Conservation (phyloP, 2,113 vertebrate species). For the Tetraodon nigroviridis region DNA sequence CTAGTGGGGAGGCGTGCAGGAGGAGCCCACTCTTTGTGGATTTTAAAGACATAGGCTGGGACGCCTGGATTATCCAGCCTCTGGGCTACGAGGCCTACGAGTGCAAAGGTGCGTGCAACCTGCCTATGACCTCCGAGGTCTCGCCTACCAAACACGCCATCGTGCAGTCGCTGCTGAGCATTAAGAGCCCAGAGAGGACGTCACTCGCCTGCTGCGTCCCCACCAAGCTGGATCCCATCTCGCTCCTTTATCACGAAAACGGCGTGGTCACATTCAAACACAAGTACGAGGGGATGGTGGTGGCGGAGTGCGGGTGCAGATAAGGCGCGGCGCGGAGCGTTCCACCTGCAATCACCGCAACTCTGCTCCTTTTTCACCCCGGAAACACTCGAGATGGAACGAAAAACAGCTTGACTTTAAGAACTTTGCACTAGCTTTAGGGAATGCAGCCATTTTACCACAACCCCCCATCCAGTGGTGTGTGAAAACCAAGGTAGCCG, state of each 20-base stretch:
- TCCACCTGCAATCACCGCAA: no score
- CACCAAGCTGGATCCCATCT: constrained; percentile 92
- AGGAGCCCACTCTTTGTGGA: constrained; percentile 88
- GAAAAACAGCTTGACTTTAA: neutral
- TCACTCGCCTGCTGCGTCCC: constrained; percentile 94
- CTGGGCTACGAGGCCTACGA: constrained; percentile 88
- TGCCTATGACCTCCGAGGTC: constrained; percentile 85
- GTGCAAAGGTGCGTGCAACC: constrained; percentile 85
- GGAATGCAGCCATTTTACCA: no score
- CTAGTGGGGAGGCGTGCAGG: constrained; percentile 86
- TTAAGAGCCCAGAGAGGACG: constrained; percentile 84
- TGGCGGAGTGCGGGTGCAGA: constrained; percentile 96
- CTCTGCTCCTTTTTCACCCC: neutral
- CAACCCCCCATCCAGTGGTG: constrained; percentile 17
- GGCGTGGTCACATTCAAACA: constrained; percentile 92
- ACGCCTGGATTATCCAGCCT: constrained; percentile 91
- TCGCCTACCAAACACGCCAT: constrained; percentile 94
- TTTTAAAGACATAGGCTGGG: constrained; percentile 98
- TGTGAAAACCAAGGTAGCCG: constrained; percentile 38
- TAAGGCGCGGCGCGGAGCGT: constrained; percentile 62
- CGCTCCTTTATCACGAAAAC: constrained; percentile 88
- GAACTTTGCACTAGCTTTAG: neutral
- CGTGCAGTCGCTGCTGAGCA: constrained; percentile 86
- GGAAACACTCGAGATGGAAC: constrained; percentile 17
- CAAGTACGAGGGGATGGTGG: constrained; percentile 96